Evolutionary conservation across 2,888 invertebrate genomes (phyloP).

Genomic region (Cheilosia pagana): DNA sequence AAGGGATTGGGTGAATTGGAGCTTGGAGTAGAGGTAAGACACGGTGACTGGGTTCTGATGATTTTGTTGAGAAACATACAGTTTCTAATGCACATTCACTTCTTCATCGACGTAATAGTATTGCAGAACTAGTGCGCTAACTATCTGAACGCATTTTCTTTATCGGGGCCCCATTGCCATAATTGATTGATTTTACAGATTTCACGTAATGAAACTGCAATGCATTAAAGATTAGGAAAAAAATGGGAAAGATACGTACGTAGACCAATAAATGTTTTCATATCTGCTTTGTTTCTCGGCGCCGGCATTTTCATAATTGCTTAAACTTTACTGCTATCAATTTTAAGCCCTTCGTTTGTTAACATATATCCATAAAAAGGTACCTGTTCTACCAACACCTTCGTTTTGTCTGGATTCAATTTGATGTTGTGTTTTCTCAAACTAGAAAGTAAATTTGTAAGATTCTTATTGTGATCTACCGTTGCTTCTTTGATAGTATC

Average conservation of each 20-base stretch:
- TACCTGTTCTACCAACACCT: too few relatives aligned
- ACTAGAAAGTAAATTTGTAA: slow-evolving; percentile 61
- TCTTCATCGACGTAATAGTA: background rate
- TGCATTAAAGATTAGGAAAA: slow-evolving; percentile 76
- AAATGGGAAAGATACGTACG: slow-evolving; percentile 76
- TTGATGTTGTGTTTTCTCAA: slow-evolving; percentile 65
- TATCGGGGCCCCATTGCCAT: slow-evolving; percentile 1
- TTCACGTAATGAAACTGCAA: slow-evolving; percentile 66
- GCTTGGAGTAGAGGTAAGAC: too few relatives aligned
- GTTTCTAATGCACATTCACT: background rate
- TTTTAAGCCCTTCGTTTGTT: slow-evolving; percentile 38
- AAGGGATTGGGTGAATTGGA: too few relatives aligned
- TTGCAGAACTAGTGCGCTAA: background rate
- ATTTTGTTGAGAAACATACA: too few relatives aligned
- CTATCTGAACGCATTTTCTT: background rate
- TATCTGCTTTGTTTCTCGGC: slow-evolving; percentile 69
- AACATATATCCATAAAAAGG: slow-evolving; percentile 71
- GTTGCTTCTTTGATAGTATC: slow-evolving; percentile 61
- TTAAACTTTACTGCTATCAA: slow-evolving; percentile 72
- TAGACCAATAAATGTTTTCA: slow-evolving; percentile 75
- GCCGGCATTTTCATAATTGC: slow-evolving; percentile 74
- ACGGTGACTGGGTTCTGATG: too few relatives aligned
- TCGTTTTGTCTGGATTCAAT: too few relatives aligned
- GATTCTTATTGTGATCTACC: slow-evolving; percentile 73
- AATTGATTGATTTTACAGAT: slow-evolving; percentile 50